Evolutionary conservation across 2,797 vertebrate genomes (phyloP).

Genomic region (Phrynocephalus forsythii): DNA sequence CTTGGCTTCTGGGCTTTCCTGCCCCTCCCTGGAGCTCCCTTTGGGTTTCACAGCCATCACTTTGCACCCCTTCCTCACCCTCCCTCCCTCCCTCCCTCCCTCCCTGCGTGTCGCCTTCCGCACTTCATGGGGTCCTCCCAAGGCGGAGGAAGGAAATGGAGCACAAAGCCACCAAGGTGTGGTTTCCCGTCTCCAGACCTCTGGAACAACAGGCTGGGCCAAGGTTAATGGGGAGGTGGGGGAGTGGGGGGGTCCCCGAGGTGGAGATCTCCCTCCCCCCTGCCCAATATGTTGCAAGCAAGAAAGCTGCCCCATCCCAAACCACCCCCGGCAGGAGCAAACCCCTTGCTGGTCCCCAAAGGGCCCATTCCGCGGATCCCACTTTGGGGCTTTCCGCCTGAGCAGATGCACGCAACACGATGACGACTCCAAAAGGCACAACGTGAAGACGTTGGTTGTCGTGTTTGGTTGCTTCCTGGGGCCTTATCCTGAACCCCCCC

Average conservation of each 20-base stretch:
- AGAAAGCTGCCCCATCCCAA: not conserved
- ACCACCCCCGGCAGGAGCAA: not conserved
- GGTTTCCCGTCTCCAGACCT: constrained; percentile 29
- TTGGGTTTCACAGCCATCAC: not conserved
- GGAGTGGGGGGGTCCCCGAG: not conserved
- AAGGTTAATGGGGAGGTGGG: not conserved
- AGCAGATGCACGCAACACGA: too few species aligned
- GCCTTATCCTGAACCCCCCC: too few species aligned
- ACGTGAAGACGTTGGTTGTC: too few species aligned
- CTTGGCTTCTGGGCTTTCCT: not conserved
- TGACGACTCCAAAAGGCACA: too few species aligned
- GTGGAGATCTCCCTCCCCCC: not conserved
- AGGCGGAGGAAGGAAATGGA: constrained; percentile 27
- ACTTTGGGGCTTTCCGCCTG: too few species aligned
- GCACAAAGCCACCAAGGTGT: constrained; percentile 10
- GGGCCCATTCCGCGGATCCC: not conserved
- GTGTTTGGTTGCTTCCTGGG: too few species aligned
- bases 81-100: not conserved
- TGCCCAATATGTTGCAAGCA: too few species aligned
- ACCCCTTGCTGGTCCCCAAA: not conserved
- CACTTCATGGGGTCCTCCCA: constrained; percentile 7
- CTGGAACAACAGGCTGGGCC: not conserved
- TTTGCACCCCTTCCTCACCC: not conserved
- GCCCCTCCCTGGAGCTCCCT: not conserved
- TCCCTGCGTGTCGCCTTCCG: not conserved